Conservation (phyloP, 2,113 vertebrate genomes). For the Rhabdomys dilectus region DNA sequence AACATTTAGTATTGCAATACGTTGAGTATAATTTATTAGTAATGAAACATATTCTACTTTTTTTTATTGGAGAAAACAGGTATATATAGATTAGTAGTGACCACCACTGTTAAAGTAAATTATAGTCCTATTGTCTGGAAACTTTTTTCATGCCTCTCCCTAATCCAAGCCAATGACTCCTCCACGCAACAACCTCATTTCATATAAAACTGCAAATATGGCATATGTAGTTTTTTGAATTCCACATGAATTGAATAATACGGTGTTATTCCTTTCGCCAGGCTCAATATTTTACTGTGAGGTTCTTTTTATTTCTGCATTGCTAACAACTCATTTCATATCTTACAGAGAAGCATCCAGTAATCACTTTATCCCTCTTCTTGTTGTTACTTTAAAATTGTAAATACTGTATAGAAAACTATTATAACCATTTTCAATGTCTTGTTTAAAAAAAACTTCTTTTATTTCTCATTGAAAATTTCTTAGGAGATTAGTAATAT, state of each 20-base stretch:
- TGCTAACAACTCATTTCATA: background rate
- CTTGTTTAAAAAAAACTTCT: background rate
- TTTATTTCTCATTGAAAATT: slow-evolving; percentile 30
- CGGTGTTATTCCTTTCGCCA: background rate
- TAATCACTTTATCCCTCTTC: background rate
- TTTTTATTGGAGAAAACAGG: background rate
- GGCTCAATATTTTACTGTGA: background rate
- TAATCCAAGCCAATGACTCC: background rate
- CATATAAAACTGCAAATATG: background rate
- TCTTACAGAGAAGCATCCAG: background rate
- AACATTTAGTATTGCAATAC: background rate
- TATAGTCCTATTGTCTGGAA: background rate
- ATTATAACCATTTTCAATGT: background rate
- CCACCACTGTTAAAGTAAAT: background rate
- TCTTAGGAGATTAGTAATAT: background rate
- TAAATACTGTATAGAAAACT: background rate
- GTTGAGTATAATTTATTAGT: background rate
- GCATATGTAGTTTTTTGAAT: background rate
- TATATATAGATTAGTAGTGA: background rate
- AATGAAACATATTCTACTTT: background rate
- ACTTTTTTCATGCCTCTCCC: background rate
- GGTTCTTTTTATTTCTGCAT: too few species aligned
- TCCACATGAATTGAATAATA: background rate
- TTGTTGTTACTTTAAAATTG: background rate
- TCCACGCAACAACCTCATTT: background rate